These are phyloP conservation scores for Acanthochromis polyacanthus DNA, from an alignment of 2,113 vertebrate genomes.

Conservation along the genomic window DNA sequence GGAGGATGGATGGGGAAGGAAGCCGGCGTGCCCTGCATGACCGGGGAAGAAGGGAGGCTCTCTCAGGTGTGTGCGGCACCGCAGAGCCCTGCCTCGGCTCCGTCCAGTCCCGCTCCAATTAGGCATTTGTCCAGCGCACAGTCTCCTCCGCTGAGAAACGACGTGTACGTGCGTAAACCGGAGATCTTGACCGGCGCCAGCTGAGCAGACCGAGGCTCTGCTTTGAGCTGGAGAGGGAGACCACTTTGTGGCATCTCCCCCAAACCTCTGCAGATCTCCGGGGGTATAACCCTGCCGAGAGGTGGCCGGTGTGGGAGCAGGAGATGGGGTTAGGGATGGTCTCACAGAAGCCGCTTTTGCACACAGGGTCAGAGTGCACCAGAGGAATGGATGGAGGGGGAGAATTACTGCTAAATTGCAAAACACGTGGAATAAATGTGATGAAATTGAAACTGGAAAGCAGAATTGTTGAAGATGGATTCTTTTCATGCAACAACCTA, in stretches of 20 bases:
- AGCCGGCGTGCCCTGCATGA: neutral
- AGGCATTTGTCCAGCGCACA: slow-evolving; percentile 3
- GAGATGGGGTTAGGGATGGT: slow-evolving; percentile 28
- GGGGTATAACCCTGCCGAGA: neutral
- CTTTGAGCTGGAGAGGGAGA: neutral
- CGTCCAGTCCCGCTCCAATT: slow-evolving; percentile 39
- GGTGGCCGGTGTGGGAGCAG: neutral
- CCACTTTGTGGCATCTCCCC: slow-evolving; percentile 3
- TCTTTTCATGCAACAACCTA: too few species aligned
- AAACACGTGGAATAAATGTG: neutral
- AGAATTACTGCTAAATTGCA: neutral
- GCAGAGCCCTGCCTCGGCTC: slow-evolving; percentile 20
- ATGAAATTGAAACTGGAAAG: neutral
- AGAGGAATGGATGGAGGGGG: too few species aligned
- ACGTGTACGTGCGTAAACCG: slow-evolving; percentile 19
- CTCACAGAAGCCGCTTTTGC: neutral
- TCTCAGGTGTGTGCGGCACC: slow-evolving; percentile 45
- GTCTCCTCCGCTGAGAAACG: neutral
- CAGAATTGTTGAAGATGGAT: too few species aligned
- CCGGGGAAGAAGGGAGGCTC: neutral
- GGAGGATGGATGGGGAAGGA: neutral
- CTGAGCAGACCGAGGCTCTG: neutral
- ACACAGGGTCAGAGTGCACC: slow-evolving; percentile 40
- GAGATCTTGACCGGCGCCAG: neutral
- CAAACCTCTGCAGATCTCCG: neutral